Evolutionary conservation across 1,140 invertebrate species (phyloP).

Genomic region (Hyles euphorbiae): DNA sequence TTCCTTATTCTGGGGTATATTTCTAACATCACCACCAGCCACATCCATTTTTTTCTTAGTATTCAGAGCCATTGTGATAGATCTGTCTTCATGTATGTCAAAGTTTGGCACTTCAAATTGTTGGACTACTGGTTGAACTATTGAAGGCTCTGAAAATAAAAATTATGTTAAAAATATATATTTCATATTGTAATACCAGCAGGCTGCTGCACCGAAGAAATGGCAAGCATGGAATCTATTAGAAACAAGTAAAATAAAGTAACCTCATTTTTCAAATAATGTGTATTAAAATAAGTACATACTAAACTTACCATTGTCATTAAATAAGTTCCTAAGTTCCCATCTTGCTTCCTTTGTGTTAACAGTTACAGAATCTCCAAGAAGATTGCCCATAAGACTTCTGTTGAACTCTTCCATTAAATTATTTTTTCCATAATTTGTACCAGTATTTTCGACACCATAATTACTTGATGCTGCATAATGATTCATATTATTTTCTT

Average conservation of each 20-base stretch:
- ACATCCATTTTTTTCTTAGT: conserved; percentile 54
- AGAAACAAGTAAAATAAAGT: too few species aligned
- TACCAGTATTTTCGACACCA: conserved; percentile 35
- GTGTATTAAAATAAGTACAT: too few species aligned
- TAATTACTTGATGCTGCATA: conserved; percentile 24
- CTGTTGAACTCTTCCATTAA: conserved; percentile 70
- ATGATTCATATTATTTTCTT: conserved; percentile 48
- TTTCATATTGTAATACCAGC: not conserved
- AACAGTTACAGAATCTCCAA: conserved; percentile 75
- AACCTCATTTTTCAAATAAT: too few species aligned
- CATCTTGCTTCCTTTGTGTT: conserved; percentile 78
- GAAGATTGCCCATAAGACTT: conserved; percentile 66
- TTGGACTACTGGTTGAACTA: conserved; percentile 61
- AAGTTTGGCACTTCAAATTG: conserved; percentile 70
- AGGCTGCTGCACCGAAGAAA: not conserved
- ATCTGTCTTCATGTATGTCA: conserved; percentile 78
- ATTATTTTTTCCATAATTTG: conserved; percentile 59
- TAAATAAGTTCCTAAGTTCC: conserved; percentile 69
- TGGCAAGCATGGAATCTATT: too few species aligned
- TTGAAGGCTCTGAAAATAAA: conserved; percentile 51
- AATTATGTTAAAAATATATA: too few species aligned
- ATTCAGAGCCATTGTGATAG: conserved; percentile 75
- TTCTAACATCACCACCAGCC: conserved; percentile 33
- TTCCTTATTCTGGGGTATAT: conserved; percentile 58
- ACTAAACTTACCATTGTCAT: conserved; percentile 57